Evolutionary conservation across 2,113 vertebrate genomes (phyloP), one percentile per base, ranked within the genome.

Genomic region (Balaeniceps rex): DNA sequence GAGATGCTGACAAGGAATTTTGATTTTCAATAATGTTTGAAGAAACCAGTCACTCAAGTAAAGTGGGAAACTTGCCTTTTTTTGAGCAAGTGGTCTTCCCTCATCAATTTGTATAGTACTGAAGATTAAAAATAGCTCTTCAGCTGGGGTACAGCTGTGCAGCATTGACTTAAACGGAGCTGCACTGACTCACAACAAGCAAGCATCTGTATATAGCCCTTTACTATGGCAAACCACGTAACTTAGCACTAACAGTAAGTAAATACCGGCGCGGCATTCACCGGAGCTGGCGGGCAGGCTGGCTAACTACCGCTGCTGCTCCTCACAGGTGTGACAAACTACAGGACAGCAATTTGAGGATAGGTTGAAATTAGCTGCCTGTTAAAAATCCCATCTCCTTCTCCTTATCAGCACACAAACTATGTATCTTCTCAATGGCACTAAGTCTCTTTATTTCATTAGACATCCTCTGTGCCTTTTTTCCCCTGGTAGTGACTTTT

Each of bases 71-170:
- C 79, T 92, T 91, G 58, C 14, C 55, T 38, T 70, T 89, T 94
- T 94, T 90, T 91, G 70, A 94, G 54, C 78, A 64, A 97, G 84
- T 87, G 95, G 93, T 96, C 93, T 95, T 97, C 79, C 95, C 87
- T 95, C 90, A 94, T 88, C 84, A 83, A 83, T 83, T 77, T 78
- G 71, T 83, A 92, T 83, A 96, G 75, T 78, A 71, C 58, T 81
- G 68, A 66, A 71, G 58, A 70, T 86, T 83, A 96, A 96, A 95
- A 97, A 94, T 93, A 96, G 91, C 89, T 83, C 49, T 85, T 95
- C 94, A 96, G 93, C 89, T 94, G 93, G 66, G 87, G 66, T 84
- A 85, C 95, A 95, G 91, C 94, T 97, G 93, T 77, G 70, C 71
- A 78, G 60, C 6, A 6, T 40, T 44, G 75, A 36, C 82, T 95